Percentiles rank a stretch among this genome's conserved stretches.
Conservation (phyloP, 2,113 vertebrate species). For the Nesoenas mayeri region DNA sequence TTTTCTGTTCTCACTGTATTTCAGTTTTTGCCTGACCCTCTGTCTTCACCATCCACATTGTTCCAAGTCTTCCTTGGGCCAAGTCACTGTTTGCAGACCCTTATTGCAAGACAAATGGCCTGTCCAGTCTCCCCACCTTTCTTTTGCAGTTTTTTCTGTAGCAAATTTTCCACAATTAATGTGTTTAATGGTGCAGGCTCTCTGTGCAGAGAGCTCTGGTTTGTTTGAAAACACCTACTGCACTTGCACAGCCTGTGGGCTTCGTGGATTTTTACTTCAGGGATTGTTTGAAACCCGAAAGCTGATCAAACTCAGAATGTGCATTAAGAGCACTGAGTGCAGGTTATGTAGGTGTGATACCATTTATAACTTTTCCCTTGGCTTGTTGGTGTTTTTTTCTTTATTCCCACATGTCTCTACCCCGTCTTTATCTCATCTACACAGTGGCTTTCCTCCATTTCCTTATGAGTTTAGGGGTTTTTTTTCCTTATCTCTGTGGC, state of each 20-base stretch:
- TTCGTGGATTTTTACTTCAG: not conserved
- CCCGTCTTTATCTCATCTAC: slow-evolving; percentile 41
- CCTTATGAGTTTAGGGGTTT: slow-evolving; percentile 33
- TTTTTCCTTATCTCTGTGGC: slow-evolving; percentile 2
- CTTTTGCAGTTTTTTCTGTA: not conserved
- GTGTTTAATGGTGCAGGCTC: not conserved
- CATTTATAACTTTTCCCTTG: not conserved
- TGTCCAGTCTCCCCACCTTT: not conserved
- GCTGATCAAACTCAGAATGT: not conserved
- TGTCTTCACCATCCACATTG: not conserved
- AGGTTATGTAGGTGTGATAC: not conserved
- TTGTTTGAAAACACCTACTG: not conserved
- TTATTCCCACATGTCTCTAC: slow-evolving; percentile 23
- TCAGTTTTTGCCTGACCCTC: not conserved
- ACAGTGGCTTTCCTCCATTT: slow-evolving; percentile 56
- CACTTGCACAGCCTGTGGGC: not conserved
- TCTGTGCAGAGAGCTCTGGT: not conserved
- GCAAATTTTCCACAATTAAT: not conserved
- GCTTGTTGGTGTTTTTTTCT: not conserved
- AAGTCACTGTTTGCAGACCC: not conserved
- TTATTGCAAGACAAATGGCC: not conserved
- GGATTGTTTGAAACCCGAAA: not conserved
- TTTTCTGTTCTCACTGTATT: not conserved
- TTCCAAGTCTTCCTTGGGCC: not conserved
- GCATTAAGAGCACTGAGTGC: not conserved